Evolutionary conservation across 1,140 invertebrate genomes (phyloP), one percentile per base, ranked within the genome.

Genomic region (Micrasema minimum): DNA sequence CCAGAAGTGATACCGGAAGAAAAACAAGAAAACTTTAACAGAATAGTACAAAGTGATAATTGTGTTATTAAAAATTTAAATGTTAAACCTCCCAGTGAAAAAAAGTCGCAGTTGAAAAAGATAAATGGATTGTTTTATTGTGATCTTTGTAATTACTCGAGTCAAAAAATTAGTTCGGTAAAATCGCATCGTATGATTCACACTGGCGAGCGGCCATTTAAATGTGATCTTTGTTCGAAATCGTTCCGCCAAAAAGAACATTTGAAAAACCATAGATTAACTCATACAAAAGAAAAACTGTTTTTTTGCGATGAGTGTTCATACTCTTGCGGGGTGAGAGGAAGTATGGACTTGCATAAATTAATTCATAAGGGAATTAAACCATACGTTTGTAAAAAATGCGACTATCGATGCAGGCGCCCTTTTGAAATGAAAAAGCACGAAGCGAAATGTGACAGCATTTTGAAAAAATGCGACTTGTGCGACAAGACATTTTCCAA

Each of bases 141-240:
- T 22, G 55, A 64, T 64, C 59, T 64, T 31, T 64, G 59, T 41
- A 22, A 46, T 26, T 48, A 64, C n/a, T 64, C 41, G 10, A 64
- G 59, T 22, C 45, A 9, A 10, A 64, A 64, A 26, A 20, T 45
- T 2, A 64, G 59, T 20, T 46, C 41, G 2, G 38, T 67, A 2
- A 67, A 67, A 55, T 38, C 37, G 6, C 65, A 67, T 55, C 46
- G 23, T 4, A 53, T 67, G 65, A 55, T 51, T n/a, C 65, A 67
- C 38, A 67, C 65, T 0, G 65, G 65, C 12, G 65, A 67, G 23
- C 26, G 48, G 10, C 65, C 65, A 12, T 53, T 53, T 53, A 26
- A 37, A 14, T 67, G 65, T 22, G 50, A 67, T 10, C 12, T 41
- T 6, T 67, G 65, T 31, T 37, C 46, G 3, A 51, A 53, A 10